Evolutionary conservation across 2,888 invertebrate species (phyloP).

Genomic region (Pammene fasciana): DNA sequence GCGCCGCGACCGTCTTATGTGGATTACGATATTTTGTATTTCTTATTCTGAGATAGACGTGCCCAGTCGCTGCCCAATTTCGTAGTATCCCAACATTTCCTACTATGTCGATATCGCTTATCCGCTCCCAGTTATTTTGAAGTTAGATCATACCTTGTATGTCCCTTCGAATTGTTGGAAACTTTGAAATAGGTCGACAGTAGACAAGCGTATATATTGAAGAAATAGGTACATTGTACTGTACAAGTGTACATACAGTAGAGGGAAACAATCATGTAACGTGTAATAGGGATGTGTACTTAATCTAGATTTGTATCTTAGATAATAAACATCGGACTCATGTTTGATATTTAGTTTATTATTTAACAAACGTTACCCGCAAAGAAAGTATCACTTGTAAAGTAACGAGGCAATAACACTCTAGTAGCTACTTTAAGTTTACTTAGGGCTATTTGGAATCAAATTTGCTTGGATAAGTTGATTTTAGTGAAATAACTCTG

Average conservation of each 20-base stretch:
- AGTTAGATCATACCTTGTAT: slow-evolving; percentile 11
- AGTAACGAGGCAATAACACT: slow-evolving; percentile 23
- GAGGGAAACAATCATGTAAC: too few species aligned
- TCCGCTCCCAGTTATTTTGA: slow-evolving; percentile 11
- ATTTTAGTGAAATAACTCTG: slow-evolving; percentile 71
- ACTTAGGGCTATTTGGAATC: slow-evolving; percentile 70
- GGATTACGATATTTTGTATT: slow-evolving; percentile 67
- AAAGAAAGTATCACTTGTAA: slow-evolving; percentile 20
- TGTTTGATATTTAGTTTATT: too few species aligned
- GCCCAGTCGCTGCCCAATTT: slow-evolving; percentile 42
- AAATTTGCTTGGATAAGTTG: slow-evolving; percentile 72
- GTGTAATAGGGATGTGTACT: too few species aligned
- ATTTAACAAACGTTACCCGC: neutral
- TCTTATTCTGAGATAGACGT: slow-evolving; percentile 60
- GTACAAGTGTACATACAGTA: neutral
- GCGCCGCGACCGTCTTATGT: slow-evolving; percentile 67
- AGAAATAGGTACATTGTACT: neutral
- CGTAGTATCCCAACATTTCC: slow-evolving; percentile 11
- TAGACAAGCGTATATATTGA: neutral
- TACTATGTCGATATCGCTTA: neutral
- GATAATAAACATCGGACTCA: too few species aligned
- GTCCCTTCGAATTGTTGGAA: slow-evolving; percentile 11
- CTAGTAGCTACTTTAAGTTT: slow-evolving; percentile 61
- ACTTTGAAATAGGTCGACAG: slow-evolving; percentile 28
- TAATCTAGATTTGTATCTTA: too few species aligned